Evolutionary conservation across 2,113 vertebrate species (phyloP).

Genomic region (Sminthopsis crassicaudata): DNA sequence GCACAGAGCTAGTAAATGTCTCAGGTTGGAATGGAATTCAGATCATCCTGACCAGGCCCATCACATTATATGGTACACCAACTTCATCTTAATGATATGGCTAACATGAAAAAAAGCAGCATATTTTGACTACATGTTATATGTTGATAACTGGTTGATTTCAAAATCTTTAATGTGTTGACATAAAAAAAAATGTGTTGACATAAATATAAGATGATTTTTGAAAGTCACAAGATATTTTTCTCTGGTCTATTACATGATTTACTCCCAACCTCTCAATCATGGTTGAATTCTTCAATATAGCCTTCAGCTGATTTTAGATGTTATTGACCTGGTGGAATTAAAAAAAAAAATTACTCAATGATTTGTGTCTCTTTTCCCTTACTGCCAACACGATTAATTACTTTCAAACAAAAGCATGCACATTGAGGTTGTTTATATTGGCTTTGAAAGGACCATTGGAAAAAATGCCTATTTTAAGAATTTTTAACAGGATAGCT

Average conservation of each 20-base stretch:
- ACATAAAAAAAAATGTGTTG: not conserved
- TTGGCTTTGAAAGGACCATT: slow-evolving; percentile 36
- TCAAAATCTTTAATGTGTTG: not conserved
- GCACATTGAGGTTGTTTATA: slow-evolving; percentile 25
- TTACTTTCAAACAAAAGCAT: slow-evolving; percentile 40
- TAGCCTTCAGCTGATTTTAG: not conserved
- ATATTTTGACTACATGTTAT: not conserved
- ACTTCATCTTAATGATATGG: not conserved
- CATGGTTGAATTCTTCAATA: not conserved
- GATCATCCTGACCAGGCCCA: not conserved
- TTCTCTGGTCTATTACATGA: not conserved
- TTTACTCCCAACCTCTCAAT: not conserved
- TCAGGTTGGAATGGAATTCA: not conserved
- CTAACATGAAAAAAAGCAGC: not conserved
- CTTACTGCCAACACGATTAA: slow-evolving; percentile 15
- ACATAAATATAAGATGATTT: not conserved
- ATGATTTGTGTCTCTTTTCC: slow-evolving; percentile 34
- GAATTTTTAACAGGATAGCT: not conserved
- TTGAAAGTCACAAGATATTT: not conserved
- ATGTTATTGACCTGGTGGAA: not conserved
- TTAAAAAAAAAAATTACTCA: not conserved
- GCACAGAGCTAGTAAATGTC: not conserved
- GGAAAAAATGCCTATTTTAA: slow-evolving; percentile 27
- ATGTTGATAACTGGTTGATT: not conserved
- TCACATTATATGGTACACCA: not conserved